Evolutionary conservation across 2,113 vertebrate genomes (phyloP).

Genomic region (Chaenogobius annularis): DNA sequence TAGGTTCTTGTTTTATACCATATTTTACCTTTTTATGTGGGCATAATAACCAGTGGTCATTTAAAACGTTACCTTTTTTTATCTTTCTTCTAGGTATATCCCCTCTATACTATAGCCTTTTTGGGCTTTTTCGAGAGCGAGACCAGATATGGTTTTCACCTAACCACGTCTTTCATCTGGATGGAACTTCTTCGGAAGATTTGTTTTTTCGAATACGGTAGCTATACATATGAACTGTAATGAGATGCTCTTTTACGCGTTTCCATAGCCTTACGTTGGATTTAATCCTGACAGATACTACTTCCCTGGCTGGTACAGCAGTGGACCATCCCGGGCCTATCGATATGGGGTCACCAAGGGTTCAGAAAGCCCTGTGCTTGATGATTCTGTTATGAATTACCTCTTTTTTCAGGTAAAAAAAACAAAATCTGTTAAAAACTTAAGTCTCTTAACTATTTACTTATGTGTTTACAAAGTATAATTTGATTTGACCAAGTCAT

Average conservation of each 20-base stretch:
- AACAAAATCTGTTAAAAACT: too few species aligned
- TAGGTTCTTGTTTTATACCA: too few species aligned
- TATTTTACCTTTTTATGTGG: too few species aligned
- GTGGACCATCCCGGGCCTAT: conserved; percentile 82
- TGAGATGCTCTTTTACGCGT: background rate
- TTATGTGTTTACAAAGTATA: too few species aligned
- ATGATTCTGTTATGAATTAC: conserved; percentile 91
- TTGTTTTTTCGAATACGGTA: conserved; percentile 90
- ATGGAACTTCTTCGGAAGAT: conserved; percentile 79
- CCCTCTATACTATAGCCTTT: conserved; percentile 89
- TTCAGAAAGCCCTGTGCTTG: conserved; percentile 87
- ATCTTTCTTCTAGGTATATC: conserved; percentile 79
- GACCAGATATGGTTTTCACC: conserved; percentile 91
- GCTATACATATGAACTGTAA: background rate
- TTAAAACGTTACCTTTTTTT: too few species aligned
- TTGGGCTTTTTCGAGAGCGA: conserved; percentile 87
- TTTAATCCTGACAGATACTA: conserved; percentile 83
- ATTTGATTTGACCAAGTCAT: too few species aligned
- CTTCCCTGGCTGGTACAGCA: conserved; percentile 94
- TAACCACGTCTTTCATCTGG: conserved; percentile 89
- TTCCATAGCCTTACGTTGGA: background rate
- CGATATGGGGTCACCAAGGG: conserved; percentile 88
- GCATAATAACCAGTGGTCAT: too few species aligned
- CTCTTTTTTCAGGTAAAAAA: conserved; percentile 94
- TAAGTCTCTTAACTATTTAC: too few species aligned